Conservation (phyloP, 2,797 vertebrate species). For the Potorous gilbertii region DNA sequence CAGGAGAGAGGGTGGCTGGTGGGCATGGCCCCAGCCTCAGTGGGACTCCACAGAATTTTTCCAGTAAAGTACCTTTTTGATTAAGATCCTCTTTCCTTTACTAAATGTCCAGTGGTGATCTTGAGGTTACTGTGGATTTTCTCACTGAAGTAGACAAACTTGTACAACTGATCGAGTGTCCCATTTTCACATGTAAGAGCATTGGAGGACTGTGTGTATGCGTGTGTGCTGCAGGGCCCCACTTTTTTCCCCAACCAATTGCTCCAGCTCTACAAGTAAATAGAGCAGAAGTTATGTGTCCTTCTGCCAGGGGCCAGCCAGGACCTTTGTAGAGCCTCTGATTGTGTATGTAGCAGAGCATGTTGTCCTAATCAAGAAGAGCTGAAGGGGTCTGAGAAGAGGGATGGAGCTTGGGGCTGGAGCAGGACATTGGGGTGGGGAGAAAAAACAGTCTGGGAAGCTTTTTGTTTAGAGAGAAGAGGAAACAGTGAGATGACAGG, state of each 20-base stretch:
- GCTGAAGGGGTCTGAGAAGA: background rate
- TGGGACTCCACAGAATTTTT: background rate
- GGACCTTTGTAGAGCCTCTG: conserved; percentile 37
- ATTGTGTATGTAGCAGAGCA: background rate
- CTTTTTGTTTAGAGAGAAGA: conserved; percentile 34
- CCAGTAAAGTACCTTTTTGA: background rate
- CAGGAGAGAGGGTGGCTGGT: background rate
- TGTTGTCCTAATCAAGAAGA: background rate
- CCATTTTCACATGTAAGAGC: conserved; percentile 96
- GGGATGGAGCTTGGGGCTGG: background rate
- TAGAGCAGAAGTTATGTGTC: conserved; percentile 83
- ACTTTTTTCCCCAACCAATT: background rate
- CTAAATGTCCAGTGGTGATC: conserved; percentile 87
- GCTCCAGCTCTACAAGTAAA: conserved; percentile 57
- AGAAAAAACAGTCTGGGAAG: background rate
- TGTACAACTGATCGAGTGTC: conserved; percentile 98
- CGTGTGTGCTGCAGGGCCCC: accelerated
- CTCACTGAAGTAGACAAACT: conserved; percentile 98
- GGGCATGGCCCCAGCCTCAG: background rate
- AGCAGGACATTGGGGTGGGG: background rate
- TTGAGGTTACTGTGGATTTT: conserved; percentile 98
- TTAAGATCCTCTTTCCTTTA: conserved; percentile 81
- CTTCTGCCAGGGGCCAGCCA: conserved; percentile 69
- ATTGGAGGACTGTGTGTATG: background rate
- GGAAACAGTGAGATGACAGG: background rate